Conservation (phyloP, 2,888 invertebrate genomes). For the Ceraclea dissimilis region DNA sequence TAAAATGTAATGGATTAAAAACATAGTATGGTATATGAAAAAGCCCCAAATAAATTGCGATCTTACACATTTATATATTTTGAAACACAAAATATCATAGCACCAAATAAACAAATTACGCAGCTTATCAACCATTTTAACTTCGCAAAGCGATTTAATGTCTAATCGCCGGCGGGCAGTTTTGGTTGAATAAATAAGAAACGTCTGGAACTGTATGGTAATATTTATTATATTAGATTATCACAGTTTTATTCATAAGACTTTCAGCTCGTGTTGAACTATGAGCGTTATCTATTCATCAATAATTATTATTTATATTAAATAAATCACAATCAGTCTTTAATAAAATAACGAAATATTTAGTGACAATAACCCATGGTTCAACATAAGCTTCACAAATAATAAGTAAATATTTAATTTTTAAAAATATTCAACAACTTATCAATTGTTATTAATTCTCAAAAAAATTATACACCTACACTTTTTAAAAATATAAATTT, state of each 20-base stretch:
- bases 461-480: too few species aligned
- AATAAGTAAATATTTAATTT: constrained; percentile 1
- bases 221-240: neutral
- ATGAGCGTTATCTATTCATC: neutral
- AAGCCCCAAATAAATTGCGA: neutral
- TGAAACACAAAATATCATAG: neutral
- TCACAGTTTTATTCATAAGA: constrained; percentile 1
- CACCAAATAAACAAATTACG: constrained; percentile 13
- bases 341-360: too few species aligned
- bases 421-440: too few species aligned
- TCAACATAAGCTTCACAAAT: constrained; percentile 10
- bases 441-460: too few species aligned
- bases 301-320: too few species aligned
- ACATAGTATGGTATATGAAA: too few species aligned
- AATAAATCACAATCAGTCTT: too few species aligned
- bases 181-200: constrained; percentile 6
- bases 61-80: neutral
- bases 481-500: too few species aligned
- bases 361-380: constrained; percentile 1
- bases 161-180: neutral
- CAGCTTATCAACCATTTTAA: neutral
- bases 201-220: neutral
- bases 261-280: constrained; percentile 9
- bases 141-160: constrained; percentile 2
- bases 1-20: too few species aligned